A percentile compares a stretch with the other conserved stretches of the same genome.
phyloP scores from a whole-genome alignment of 2,113 vertebrate genomes.

The Syrrhaptes paradoxus region DNA sequence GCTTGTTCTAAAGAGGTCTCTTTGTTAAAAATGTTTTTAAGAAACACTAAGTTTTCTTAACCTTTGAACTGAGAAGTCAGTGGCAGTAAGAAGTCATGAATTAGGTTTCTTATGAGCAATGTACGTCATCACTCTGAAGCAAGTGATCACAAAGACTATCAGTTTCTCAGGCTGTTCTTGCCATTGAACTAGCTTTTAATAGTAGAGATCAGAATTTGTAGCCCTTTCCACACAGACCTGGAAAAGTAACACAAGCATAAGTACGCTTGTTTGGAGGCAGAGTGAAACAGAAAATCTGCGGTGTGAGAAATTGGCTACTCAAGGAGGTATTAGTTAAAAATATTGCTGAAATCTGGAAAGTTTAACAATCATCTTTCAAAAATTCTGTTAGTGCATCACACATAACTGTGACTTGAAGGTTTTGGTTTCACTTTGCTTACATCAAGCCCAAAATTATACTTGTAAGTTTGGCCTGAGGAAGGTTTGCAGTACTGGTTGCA shows the following conservation, averaged over 20 bases:
- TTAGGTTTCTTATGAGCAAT: not conserved
- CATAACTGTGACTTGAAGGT: not conserved
- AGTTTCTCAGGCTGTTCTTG: not conserved
- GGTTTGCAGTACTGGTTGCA: not conserved
- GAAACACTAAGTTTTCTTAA: slow-evolving; percentile 31
- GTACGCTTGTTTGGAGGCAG: not conserved
- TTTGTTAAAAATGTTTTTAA: slow-evolving; percentile 39
- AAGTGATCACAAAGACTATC: not conserved
- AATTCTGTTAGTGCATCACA: not conserved
- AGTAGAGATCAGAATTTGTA: not conserved
- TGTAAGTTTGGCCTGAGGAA: not conserved
- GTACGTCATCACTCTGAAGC: slow-evolving; percentile 5
- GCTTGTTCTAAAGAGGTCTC: not conserved
- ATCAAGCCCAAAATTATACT: not conserved
- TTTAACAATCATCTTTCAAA: not conserved
- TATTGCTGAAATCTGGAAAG: not conserved
- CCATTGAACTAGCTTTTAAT: not conserved
- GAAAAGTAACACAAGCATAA: not conserved
- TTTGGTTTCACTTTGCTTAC: not conserved
- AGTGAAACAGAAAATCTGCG: not conserved
- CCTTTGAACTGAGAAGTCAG: slow-evolving; percentile 38
- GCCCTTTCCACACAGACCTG: not conserved
- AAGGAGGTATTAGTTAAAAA: not conserved
- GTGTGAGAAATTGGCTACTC: not conserved
- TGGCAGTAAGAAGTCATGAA: slow-evolving; percentile 4